Base-by-base conservation (phyloP, 2,797 vertebrate species). In the Chaetodon trifasciatus region DNA sequence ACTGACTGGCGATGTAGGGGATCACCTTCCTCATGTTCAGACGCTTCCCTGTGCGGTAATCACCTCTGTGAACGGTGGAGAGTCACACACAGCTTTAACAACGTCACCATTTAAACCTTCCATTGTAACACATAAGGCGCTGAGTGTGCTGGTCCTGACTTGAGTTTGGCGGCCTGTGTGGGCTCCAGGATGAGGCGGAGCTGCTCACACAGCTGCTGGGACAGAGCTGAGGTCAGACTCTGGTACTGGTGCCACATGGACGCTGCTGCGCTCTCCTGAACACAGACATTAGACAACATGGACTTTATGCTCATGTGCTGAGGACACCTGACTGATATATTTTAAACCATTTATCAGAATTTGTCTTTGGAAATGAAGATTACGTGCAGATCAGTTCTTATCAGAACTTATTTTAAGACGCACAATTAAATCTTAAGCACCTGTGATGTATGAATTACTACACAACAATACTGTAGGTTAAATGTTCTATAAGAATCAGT, bases 1-100 rank as follows among this genome's bases (percentile, higher is more conserved):
- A 99, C 87, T 99, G 97, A 78, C 98, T 99, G 85, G 98, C 98
- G 35, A 99, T 97, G 87, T 99, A 99, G 0, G 98, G 98, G 79
- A 99, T 99, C 74, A 99, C 97, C 92, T 99, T 99, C 40, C 97
- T 96, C 97, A 99, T 99, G 94, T 99, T 99, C 62, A 99, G 90
- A 15, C 98, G 96, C 83, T 99, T 99, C 69, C 98, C 98, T 0
- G 98, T 99, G 77, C 98, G 96, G 91, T 96, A 99, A 79, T 99
- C 98, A 3, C 98, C 98, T 91, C 98, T 99, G 92, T 50, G 47
- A 78, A 62, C 3, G 39, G 15, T 0, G 3, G 5, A 8, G 11
- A 17, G 52, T 47, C 32, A 49, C 19, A 35, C 23, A 24, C 1
- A 16, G 2, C 8, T 5, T n/a, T 10, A 70, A 24, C 21, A 12